Evolutionary conservation across 1,140 invertebrate genomes (phyloP).

Genomic region (Platyura marginata): DNA sequence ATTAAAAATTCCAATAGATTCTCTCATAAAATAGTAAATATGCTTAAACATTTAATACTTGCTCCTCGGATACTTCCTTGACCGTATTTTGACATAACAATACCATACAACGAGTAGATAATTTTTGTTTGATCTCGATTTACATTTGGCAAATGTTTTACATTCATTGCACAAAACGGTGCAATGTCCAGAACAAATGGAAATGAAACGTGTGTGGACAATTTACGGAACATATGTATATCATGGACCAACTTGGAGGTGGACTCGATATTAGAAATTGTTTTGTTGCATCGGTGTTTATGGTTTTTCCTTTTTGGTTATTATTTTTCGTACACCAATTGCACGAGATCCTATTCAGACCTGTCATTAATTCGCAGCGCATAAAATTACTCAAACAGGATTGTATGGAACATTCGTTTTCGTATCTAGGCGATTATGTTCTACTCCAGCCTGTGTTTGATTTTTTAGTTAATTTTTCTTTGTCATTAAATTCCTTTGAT

Average conservation of each 20-base stretch:
- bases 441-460: constrained; percentile 30
- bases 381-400: constrained; percentile 88
- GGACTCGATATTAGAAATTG: constrained; percentile 79
- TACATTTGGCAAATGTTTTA: constrained; percentile 43
- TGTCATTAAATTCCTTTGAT: too few species aligned
- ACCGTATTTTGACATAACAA: constrained; percentile 81
- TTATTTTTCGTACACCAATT: constrained; percentile 63
- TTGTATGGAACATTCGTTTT: constrained; percentile 66
- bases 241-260: constrained; percentile 53
- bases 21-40: constrained; percentile 95
- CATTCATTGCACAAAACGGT: constrained; percentile 71
- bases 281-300: constrained; percentile 80
- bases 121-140: constrained; percentile 43
- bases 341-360: constrained; percentile 83
- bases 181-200: constrained; percentile 74
- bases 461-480: too few species aligned
- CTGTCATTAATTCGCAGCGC: constrained; percentile 67
- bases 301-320: constrained; percentile 46
- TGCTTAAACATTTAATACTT: constrained; percentile 72
- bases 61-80: constrained; percentile 54
- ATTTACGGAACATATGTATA: constrained; percentile 53
- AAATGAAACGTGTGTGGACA: constrained; percentile 74
- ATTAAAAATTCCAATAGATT: constrained; percentile 53
- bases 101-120: constrained; percentile 80
- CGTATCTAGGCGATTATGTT: constrained; percentile 42